Conservation (phyloP, 2,888 invertebrate species). For the Stenichneumon culpator region DNA sequence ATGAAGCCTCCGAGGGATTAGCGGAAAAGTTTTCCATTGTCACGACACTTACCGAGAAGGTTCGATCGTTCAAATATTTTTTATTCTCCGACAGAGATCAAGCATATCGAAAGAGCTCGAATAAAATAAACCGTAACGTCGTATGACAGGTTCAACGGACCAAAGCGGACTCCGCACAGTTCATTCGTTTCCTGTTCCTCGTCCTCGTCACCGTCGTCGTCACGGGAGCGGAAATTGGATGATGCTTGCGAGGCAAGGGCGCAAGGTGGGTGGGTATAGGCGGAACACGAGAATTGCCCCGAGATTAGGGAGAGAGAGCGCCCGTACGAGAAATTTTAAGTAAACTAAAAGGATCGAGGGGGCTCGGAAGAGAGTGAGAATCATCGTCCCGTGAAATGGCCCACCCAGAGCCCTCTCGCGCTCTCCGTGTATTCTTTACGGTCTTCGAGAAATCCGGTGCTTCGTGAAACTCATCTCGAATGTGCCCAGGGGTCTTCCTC, state of each 20-base stretch:
- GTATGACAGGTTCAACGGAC: conserved; percentile 66
- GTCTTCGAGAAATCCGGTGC: conserved; percentile 52
- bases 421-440: conserved; percentile 17
- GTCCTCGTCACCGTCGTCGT: conserved; percentile 47
- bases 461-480: conserved; percentile 63
- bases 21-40: neutral
- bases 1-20: neutral
- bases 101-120: conserved; percentile 16
- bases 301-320: conserved; percentile 60
- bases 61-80: conserved; percentile 1
- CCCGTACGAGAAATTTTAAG: conserved; percentile 64
- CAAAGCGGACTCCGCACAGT: conserved; percentile 49
- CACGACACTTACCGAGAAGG: neutral
- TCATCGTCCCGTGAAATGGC: conserved; percentile 74
- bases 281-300: conserved; percentile 67
- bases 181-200: conserved; percentile 34
- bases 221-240: conserved; percentile 67
- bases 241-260: conserved; percentile 46
- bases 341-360: conserved; percentile 67
- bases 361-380: conserved; percentile 53
- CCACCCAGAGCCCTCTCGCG: conserved; percentile 64
- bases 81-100: neutral
- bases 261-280: conserved; percentile 60
- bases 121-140: conserved; percentile 57
- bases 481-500: conserved; percentile 37